Conservation (phyloP, 2,888 invertebrate genomes). For the Lasioglossum calceatum region DNA sequence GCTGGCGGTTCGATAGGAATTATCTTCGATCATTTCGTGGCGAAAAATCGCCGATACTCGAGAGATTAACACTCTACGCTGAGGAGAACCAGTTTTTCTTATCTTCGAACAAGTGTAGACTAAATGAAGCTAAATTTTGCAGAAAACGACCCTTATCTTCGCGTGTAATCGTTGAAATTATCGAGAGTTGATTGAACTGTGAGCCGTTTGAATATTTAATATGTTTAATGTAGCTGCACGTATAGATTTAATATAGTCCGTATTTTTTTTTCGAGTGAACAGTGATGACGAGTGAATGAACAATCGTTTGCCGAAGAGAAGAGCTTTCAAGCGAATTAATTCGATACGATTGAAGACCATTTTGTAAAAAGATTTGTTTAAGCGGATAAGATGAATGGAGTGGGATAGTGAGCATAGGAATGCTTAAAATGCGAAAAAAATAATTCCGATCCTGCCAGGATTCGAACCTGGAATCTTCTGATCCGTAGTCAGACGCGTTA, state of each 20-base stretch:
- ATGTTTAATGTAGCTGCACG: background rate
- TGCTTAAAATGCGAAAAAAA: slow-evolving; percentile 21
- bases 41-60: background rate
- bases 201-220: background rate
- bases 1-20: background rate
- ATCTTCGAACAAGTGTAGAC: background rate
- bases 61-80: background rate
- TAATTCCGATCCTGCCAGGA: slow-evolving; percentile 87
- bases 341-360: background rate
- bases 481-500: slow-evolving; percentile 79
- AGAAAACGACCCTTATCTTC: background rate
- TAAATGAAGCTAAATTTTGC: background rate
- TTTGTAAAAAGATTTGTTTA: background rate
- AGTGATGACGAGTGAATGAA: background rate
- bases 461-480: slow-evolving; percentile 87
- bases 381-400: background rate
- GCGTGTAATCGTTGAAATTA: background rate
- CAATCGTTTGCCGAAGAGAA: background rate
- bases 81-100: background rate
- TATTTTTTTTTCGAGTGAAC: background rate
- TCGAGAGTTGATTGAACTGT: background rate
- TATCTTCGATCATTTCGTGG: background rate
- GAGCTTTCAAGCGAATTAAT: background rate
- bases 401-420: background rate
- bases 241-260: background rate